Conservation (phyloP, 1,140 invertebrate species). For the Drusus annulatus region DNA sequence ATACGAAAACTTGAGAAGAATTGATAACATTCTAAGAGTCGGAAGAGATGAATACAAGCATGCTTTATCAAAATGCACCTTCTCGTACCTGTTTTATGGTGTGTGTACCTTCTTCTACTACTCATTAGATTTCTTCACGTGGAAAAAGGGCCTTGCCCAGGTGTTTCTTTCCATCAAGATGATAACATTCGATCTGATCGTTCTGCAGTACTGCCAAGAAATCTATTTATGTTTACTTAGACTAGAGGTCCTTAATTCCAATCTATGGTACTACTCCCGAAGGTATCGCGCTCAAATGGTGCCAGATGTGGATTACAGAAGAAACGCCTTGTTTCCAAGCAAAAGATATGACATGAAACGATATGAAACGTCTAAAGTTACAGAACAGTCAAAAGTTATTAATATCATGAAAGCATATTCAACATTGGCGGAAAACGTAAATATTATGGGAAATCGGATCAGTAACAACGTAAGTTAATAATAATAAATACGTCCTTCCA, state of each 20-base stretch:
- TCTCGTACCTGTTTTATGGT: constrained; percentile 1
- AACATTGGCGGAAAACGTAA: constrained; percentile 3
- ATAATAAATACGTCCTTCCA: not conserved
- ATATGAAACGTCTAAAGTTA: not conserved
- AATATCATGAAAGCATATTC: constrained; percentile 7
- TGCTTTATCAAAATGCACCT: not conserved
- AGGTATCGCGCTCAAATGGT: not conserved
- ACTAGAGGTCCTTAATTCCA: constrained; percentile 26
- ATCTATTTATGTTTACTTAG: constrained; percentile 23
- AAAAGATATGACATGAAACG: not conserved
- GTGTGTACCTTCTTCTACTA: constrained; percentile 16
- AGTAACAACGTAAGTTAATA: constrained; percentile 11
- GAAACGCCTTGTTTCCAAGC: not conserved
- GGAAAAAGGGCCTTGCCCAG: constrained; percentile 24
- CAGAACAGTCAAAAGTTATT: not conserved
- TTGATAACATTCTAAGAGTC: constrained; percentile 34
- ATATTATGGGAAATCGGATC: constrained; percentile 14
- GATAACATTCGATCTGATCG: constrained; percentile 8
- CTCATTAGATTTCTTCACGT: constrained; percentile 26
- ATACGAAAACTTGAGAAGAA: constrained; percentile 19
- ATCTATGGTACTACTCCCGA: not conserved
- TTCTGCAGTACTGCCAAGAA: constrained; percentile 24
- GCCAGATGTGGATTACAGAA: constrained; percentile 1
- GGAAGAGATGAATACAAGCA: not conserved
- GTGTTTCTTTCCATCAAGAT: constrained; percentile 21